Conservation (phyloP, 2,888 invertebrate genomes). For the Conus canariensis region DNA sequence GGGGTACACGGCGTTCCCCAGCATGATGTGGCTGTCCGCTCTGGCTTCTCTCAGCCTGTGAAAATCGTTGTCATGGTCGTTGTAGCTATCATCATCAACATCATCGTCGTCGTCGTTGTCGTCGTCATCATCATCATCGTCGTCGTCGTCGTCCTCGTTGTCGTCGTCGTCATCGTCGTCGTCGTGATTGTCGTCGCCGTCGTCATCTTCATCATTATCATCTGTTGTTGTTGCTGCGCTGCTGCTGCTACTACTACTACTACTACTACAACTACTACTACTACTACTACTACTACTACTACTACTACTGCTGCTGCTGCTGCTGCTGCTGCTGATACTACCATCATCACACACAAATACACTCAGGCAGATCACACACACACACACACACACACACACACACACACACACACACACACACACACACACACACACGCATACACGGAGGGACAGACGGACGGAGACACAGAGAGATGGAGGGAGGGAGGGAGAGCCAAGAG, state of each 20-base stretch:
- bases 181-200: background rate
- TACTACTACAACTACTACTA: too few relatives aligned
- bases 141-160: background rate
- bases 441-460: background rate
- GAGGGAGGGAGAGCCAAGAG: background rate
- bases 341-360: too few relatives aligned
- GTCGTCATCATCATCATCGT: background rate
- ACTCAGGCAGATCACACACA: too few relatives aligned
- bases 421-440: background rate
- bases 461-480: background rate
- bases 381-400: too few relatives aligned
- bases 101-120: background rate
- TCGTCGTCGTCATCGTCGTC: background rate
- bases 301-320: too few relatives aligned
- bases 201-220: background rate
- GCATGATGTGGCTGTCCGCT: background rate
- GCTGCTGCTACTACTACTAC: too few relatives aligned
- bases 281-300: too few relatives aligned
- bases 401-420: too few relatives aligned
- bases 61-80: background rate
- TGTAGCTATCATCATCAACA: background rate
- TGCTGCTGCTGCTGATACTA: too few relatives aligned
- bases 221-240: too few relatives aligned
- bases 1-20: constrained; percentile 39
- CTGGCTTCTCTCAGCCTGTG: background rate